phyloP scores from a whole-genome alignment of 2,888 invertebrate genomes.

The Eristalinus sepulchralis region DNA sequence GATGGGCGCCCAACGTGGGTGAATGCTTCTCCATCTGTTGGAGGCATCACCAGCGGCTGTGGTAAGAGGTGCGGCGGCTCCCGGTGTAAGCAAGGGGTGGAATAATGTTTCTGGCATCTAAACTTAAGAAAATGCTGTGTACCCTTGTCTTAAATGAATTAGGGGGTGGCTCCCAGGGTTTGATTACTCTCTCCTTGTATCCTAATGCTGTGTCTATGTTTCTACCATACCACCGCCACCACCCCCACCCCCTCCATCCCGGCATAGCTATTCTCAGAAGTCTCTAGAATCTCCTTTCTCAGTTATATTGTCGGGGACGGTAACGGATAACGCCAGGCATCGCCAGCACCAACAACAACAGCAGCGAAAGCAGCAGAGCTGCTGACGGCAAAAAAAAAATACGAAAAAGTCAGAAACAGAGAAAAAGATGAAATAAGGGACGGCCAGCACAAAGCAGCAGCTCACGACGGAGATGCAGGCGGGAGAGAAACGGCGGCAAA shows the following conservation, averaged over 20 bases:
- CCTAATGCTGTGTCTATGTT: conserved; percentile 66
- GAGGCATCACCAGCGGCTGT: conserved; percentile 8
- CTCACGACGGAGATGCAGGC: neutral
- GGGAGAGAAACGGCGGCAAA: neutral
- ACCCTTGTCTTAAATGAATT: conserved; percentile 72
- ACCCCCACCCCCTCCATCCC: conserved; percentile 31
- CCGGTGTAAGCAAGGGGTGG: conserved; percentile 35
- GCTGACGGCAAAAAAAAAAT: neutral
- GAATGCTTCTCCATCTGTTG: conserved; percentile 16
- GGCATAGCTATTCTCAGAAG: conserved; percentile 52
- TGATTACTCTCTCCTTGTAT: conserved; percentile 62
- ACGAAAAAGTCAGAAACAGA: conserved; percentile 70
- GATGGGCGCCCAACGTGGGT: conserved; percentile 60
- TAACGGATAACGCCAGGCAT: conserved; percentile 37
- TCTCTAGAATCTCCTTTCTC: conserved; percentile 48
- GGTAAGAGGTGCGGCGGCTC: neutral
- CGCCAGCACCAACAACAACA: conserved; percentile 16
- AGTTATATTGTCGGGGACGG: conserved; percentile 34
- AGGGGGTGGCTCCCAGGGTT: conserved; percentile 71
- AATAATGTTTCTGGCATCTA: conserved; percentile 71
- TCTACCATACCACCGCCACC: conserved; percentile 28
- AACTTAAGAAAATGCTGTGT: conserved; percentile 72
- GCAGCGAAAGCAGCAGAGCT: neutral
- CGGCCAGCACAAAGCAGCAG: conserved; percentile 45
- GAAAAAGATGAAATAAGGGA: conserved; percentile 69